Percentiles rank a stretch among this genome's conserved stretches.
Conservation (phyloP, 2,797 vertebrate species). For the Pipistrellus pipistrellus region DNA sequence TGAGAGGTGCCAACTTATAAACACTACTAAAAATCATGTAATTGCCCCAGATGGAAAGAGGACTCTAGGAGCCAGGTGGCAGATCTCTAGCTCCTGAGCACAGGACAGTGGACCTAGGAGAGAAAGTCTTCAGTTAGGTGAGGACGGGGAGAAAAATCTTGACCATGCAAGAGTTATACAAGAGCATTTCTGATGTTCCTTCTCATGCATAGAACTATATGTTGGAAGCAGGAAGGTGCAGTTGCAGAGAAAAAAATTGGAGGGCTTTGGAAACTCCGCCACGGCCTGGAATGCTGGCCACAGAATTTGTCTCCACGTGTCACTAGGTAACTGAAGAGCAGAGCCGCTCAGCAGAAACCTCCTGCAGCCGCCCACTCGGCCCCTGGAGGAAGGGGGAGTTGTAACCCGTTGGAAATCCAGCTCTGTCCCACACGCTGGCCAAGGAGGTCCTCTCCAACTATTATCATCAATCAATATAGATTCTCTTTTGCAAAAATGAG, state of each 20-base stretch:
- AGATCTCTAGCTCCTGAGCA: not conserved
- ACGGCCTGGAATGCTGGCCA: not conserved
- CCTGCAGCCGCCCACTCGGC: not conserved
- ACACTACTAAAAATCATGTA: not conserved
- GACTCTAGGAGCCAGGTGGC: not conserved
- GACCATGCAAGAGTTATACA: not conserved
- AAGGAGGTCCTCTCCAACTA: not conserved
- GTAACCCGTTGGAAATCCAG: not conserved
- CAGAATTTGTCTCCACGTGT: not conserved
- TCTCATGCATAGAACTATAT: not conserved
- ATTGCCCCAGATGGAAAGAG: not conserved
- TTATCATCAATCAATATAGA: not conserved
- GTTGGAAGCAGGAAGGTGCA: not conserved
- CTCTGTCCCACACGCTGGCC: not conserved
- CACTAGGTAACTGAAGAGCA: not conserved
- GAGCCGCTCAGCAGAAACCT: not conserved
- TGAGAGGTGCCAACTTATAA: not conserved
- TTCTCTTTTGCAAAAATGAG: conserved; percentile 5
- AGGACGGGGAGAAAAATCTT: conserved; percentile 43
- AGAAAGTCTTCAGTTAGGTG: conserved; percentile 9
- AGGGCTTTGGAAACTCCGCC: not conserved
- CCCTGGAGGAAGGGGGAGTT: not conserved
- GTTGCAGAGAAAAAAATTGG: not conserved
- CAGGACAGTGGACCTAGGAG: not conserved
- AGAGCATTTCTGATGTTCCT: not conserved